These are phyloP conservation scores for Latheticus oryzae DNA, from an alignment of 2,888 invertebrate genomes.

Conservation along the genomic window DNA sequence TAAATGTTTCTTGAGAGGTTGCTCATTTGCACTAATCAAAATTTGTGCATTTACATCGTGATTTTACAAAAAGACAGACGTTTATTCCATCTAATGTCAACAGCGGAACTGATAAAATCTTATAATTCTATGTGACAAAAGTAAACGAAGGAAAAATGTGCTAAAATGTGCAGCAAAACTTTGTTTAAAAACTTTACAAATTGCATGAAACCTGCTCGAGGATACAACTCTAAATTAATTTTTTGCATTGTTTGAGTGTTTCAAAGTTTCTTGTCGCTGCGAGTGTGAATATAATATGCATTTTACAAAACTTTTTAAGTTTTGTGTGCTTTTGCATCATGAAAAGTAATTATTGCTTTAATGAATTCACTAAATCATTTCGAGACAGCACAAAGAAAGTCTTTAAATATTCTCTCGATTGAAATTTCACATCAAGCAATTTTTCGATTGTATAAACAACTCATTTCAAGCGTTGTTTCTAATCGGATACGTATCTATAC, in stretches of 20 bases:
- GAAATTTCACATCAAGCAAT: conserved; percentile 25
- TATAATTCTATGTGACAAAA: conserved; percentile 44
- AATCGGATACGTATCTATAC: conserved; percentile 29
- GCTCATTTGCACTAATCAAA: too few relatives aligned
- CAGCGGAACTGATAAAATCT: conserved; percentile 46
- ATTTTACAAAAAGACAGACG: conserved; percentile 35
- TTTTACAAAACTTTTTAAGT: conserved; percentile 31
- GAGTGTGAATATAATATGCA: conserved; percentile 31
- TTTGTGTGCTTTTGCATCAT: conserved; percentile 15
- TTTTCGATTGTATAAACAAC: conserved; percentile 18
- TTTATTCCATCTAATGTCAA: conserved; percentile 47
- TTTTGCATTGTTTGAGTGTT: conserved; percentile 33
- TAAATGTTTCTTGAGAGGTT: background rate
- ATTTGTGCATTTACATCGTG: too few relatives aligned
- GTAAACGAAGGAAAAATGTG: conserved; percentile 15
- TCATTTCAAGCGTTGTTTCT: conserved; percentile 6
- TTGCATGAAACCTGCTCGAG: conserved; percentile 40
- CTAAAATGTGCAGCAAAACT: conserved; percentile 19
- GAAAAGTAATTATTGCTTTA: conserved; percentile 39
- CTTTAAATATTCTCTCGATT: background rate
- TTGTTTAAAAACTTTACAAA: conserved; percentile 39
- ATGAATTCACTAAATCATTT: conserved; percentile 41
- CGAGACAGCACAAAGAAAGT: conserved; percentile 16
- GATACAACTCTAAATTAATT: conserved; percentile 38
- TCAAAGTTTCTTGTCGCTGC: conserved; percentile 12